Conservation (phyloP, 2,797 vertebrate genomes). For the Cyclopterus lumpus region DNA sequence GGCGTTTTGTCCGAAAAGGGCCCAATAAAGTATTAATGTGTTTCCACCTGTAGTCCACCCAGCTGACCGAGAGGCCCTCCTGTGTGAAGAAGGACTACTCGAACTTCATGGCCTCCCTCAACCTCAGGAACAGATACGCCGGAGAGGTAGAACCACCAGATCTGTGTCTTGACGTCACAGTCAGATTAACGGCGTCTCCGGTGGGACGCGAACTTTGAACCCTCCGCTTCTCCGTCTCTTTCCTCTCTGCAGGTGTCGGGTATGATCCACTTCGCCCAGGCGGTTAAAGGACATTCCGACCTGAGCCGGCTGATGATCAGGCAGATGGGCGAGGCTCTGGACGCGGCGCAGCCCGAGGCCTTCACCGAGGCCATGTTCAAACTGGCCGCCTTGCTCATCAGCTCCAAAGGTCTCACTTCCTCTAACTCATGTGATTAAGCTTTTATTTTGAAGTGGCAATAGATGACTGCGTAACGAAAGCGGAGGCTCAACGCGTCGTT, state of each 20-base stretch:
- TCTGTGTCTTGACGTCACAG: not conserved
- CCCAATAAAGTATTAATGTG: not conserved
- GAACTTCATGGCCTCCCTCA: constrained; percentile 98
- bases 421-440: not conserved
- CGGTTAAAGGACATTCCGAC: constrained; percentile 87
- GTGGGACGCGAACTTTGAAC: not conserved
- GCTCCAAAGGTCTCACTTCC: constrained; percentile 85
- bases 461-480: not conserved
- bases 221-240: not conserved
- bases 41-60: constrained; percentile 84
- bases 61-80: constrained; percentile 92
- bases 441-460: not conserved
- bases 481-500: not conserved
- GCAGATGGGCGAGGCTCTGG: constrained; percentile 89
- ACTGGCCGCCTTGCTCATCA: constrained; percentile 93
- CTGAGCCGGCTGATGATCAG: constrained; percentile 91
- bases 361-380: constrained; percentile 98
- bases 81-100: constrained; percentile 99
- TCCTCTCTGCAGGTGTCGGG: constrained; percentile 87
- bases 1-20: no score
- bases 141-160: constrained; percentile 86
- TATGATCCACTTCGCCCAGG: constrained; percentile 93
- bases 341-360: constrained; percentile 80
- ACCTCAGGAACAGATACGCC: constrained; percentile 94
- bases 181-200: no score